Evolutionary conservation across 2,113 vertebrate species (phyloP).

Genomic region (Myrmophylax atrothorax): DNA sequence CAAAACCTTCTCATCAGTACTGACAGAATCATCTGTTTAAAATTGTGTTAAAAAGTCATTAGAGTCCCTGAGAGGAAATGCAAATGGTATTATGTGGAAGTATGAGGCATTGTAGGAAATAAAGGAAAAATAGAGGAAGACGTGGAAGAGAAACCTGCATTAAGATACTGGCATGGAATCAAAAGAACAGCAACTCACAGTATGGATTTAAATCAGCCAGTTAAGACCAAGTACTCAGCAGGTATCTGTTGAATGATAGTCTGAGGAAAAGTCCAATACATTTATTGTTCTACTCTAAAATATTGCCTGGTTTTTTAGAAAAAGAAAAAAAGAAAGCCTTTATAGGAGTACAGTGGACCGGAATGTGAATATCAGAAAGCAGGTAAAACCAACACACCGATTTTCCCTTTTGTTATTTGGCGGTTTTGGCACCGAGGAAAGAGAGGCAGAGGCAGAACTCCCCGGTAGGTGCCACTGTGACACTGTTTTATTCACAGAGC

Average conservation of each 20-base stretch:
- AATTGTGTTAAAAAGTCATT: not conserved
- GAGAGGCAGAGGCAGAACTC: not conserved
- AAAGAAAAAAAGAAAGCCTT: not conserved
- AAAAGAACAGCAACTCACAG: not conserved
- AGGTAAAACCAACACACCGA: not conserved
- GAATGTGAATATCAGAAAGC: not conserved
- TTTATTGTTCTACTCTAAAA: not conserved
- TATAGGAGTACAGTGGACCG: not conserved
- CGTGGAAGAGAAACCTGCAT: not conserved
- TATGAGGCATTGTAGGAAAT: not conserved
- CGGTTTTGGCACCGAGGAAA: not conserved
- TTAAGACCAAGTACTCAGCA: not conserved
- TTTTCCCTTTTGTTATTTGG: not conserved
- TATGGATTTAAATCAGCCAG: not conserved
- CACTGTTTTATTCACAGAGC: not conserved
- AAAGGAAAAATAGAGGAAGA: not conserved
- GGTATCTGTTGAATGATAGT: not conserved
- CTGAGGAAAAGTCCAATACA: not conserved
- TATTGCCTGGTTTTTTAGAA: not conserved
- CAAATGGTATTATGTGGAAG: not conserved
- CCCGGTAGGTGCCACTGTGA: conserved; percentile 34
- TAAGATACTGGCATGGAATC: not conserved
- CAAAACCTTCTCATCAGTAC: not conserved
- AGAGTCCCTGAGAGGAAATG: not conserved
- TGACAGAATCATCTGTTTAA: not conserved